Percentiles rank a stretch among this genome's conserved stretches.
Conservation (phyloP, 2,797 vertebrate genomes). For the Holocentrus rufus region DNA sequence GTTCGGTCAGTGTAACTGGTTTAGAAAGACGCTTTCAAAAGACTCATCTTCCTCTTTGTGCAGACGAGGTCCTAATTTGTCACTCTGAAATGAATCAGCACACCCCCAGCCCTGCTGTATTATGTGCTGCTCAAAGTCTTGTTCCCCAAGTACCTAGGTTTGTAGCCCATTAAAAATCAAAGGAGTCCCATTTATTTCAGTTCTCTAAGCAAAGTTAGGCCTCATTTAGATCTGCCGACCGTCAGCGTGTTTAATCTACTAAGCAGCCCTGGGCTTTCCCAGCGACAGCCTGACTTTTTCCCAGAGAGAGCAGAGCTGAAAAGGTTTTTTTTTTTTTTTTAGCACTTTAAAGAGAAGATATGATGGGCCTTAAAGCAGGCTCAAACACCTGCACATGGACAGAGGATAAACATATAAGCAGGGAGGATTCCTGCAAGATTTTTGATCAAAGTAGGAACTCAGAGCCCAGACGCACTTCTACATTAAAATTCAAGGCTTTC, state of each 20-base stretch:
- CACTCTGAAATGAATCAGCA: neutral
- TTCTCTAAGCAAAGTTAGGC: conserved; percentile 19
- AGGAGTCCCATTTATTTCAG: conserved; percentile 16
- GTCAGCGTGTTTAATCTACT: conserved; percentile 24
- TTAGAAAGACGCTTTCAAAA: neutral
- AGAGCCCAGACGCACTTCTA: neutral
- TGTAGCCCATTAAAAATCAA: conserved; percentile 9
- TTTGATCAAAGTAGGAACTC: conserved; percentile 46
- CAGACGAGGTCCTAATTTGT: neutral
- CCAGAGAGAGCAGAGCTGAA: conserved; percentile 19
- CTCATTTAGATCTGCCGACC: conserved; percentile 8
- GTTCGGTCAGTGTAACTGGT: too few species aligned
- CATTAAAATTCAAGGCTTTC: conserved; percentile 19
- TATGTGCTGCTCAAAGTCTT: neutral
- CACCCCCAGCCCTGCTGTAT: neutral
- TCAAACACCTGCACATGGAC: conserved; percentile 13
- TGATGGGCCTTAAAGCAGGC: conserved; percentile 38
- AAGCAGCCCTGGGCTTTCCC: conserved; percentile 14
- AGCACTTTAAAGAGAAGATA: neutral
- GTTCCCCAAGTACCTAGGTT: neutral
- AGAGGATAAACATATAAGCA: conserved; percentile 35
- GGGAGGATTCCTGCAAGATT: conserved; percentile 26
- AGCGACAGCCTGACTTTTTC: conserved; percentile 24
- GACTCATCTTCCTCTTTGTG: neutral
- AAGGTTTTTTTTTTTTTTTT: conserved; percentile 26